Conservation (phyloP, 2,888 invertebrate genomes). For the Drosophila fungiperda region DNA sequence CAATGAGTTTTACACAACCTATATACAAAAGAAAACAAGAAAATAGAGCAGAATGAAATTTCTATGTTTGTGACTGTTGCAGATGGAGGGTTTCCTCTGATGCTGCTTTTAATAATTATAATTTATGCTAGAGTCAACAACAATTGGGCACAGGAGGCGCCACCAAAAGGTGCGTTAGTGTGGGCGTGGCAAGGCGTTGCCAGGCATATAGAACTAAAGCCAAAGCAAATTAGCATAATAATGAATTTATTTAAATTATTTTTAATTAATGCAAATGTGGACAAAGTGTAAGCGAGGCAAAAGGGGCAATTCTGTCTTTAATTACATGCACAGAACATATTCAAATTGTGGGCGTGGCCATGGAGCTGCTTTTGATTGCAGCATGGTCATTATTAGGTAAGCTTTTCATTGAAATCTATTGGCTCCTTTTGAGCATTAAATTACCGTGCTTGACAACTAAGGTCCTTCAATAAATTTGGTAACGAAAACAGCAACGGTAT, state of each 20-base stretch:
- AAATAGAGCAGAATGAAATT: conserved; percentile 40
- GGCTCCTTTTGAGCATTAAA: background rate
- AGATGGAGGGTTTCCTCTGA: conserved; percentile 19
- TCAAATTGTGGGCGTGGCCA: background rate
- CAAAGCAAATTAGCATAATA: conserved; percentile 42
- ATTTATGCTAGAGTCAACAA: conserved; percentile 70
- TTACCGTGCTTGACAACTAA: conserved; percentile 3
- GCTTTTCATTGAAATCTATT: background rate
- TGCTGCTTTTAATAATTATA: conserved; percentile 67
- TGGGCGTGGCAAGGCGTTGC: conserved; percentile 9
- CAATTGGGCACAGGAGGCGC: conserved; percentile 46
- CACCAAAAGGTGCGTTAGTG: conserved; percentile 32
- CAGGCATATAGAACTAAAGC: conserved; percentile 24
- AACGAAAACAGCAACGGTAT: background rate
- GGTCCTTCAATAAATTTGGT: conserved; percentile 6
- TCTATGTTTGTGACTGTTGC: conserved; percentile 29
- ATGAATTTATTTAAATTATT: background rate
- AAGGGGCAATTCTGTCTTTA: background rate
- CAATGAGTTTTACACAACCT: conserved; percentile 23
- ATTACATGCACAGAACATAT: background rate
- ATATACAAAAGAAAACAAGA: conserved; percentile 30
- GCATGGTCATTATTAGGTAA: background rate
- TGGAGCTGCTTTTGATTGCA: background rate
- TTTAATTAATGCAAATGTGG: background rate
- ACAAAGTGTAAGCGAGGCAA: background rate